Evolutionary conservation across 2,888 invertebrate species (phyloP).

Genomic region (Leucozona laternaria): DNA sequence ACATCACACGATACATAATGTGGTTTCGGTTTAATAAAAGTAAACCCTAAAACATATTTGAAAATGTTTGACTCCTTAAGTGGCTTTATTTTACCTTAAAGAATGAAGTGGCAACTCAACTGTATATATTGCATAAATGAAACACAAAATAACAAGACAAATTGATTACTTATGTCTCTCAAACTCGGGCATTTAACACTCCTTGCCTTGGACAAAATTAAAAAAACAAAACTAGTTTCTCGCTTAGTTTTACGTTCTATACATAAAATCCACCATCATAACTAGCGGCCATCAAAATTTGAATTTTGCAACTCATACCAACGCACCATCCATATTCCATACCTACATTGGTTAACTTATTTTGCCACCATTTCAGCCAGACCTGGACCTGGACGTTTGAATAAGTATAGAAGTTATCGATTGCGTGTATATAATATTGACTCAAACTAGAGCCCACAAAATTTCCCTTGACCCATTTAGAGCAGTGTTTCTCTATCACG

Average conservation of each 20-base stretch:
- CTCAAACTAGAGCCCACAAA: constrained; percentile 30
- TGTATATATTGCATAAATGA: too few relatives aligned
- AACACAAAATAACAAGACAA: background rate
- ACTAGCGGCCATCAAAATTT: background rate
- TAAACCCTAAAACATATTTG: too few relatives aligned
- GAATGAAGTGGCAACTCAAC: too few relatives aligned
- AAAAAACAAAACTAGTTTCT: background rate
- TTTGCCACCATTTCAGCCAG: constrained; percentile 9
- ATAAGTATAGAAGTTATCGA: constrained; percentile 38
- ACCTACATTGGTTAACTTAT: constrained; percentile 9
- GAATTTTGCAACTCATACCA: background rate
- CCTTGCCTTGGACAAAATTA: background rate
- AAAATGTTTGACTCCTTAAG: too few relatives aligned
- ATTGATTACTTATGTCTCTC: background rate
- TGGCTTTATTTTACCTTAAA: too few relatives aligned
- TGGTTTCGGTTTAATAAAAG: too few relatives aligned
- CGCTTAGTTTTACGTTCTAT: background rate
- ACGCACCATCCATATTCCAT: background rate
- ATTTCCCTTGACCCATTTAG: constrained; percentile 58
- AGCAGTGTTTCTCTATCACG: background rate
- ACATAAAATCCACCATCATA: background rate
- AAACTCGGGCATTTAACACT: background rate
- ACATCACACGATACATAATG: too few relatives aligned
- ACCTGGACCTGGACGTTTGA: background rate
- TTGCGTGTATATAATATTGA: constrained; percentile 38